phyloP scores from a whole-genome alignment of 1,140 invertebrate genomes.

The Sarcophaga peregrina region DNA sequence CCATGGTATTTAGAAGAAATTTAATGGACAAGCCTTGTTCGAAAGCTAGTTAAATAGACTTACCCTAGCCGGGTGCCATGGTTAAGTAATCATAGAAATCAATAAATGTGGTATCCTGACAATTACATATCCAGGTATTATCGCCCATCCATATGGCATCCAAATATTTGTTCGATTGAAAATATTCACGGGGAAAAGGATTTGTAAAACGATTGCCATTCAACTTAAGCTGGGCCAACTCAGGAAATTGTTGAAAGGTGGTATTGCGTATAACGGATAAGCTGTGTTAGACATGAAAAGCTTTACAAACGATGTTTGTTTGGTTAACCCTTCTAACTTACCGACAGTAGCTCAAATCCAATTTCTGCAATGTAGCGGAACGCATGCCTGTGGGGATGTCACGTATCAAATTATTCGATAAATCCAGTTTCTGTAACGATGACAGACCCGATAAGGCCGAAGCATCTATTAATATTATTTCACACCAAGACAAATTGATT shows the following conservation, averaged over 20 bases:
- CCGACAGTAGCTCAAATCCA: constrained; percentile 71
- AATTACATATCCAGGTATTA: constrained; percentile 81
- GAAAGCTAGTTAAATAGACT: not conserved
- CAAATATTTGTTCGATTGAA: constrained; percentile 72
- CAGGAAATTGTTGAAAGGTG: constrained; percentile 70
- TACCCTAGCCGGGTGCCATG: constrained; percentile 71
- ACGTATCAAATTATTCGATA: constrained; percentile 71
- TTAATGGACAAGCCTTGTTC: not conserved
- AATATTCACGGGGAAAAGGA: constrained; percentile 70
- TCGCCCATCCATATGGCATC: constrained; percentile 71
- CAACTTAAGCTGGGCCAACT: constrained; percentile 71
- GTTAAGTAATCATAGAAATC: constrained; percentile 72
- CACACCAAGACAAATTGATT: constrained; percentile 72
- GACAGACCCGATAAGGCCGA: constrained; percentile 69
- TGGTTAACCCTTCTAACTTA: constrained; percentile 47
- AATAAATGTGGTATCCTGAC: constrained; percentile 69
- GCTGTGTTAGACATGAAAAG: constrained; percentile 41
- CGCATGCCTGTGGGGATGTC: constrained; percentile 70
- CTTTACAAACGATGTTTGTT: not conserved
- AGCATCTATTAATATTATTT: constrained; percentile 70
- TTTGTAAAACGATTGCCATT: constrained; percentile 75
- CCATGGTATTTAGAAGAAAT: not conserved
- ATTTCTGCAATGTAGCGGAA: constrained; percentile 69
- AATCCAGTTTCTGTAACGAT: constrained; percentile 69
- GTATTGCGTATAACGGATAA: constrained; percentile 61